These are phyloP conservation scores for Leptobrachium ailaonicum DNA, from an alignment of 2,113 vertebrate genomes.

Conservation along the genomic window DNA sequence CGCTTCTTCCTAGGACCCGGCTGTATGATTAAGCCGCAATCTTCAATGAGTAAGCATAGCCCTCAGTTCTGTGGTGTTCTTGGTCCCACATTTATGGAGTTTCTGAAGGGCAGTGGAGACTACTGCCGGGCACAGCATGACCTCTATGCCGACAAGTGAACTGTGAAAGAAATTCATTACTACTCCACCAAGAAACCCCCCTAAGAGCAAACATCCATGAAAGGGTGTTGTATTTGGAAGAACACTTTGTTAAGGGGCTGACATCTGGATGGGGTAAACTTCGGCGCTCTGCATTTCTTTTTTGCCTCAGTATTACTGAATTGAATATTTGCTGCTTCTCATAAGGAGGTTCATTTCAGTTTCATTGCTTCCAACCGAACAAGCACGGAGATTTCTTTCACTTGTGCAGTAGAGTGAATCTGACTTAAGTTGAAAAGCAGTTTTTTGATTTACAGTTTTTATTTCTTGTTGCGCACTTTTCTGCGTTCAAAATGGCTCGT, in stretches of 20 bases:
- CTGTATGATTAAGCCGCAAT: constrained; percentile 98
- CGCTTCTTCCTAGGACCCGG: constrained; percentile 82
- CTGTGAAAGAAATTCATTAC: constrained; percentile 79
- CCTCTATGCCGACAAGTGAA: constrained; percentile 99
- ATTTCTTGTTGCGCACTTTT: constrained; percentile 65
- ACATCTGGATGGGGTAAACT: constrained; percentile 99
- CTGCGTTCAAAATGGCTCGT: constrained; percentile 88
- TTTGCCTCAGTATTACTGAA: constrained; percentile 91
- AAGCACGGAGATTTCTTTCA: constrained; percentile 71
- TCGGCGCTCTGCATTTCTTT: constrained; percentile 88
- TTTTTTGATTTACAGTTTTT: constrained; percentile 63
- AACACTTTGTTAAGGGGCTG: constrained; percentile 81
- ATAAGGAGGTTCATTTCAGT: constrained; percentile 80
- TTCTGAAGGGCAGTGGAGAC: constrained; percentile 99
- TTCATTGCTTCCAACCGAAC: constrained; percentile 67
- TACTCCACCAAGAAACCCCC: constrained; percentile 84
- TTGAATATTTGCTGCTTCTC: constrained; percentile 90
- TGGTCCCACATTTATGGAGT: constrained; percentile 99
- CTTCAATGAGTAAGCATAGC: constrained; percentile 99
- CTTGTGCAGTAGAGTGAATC: constrained; percentile 76
- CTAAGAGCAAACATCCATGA: constrained; percentile 76
- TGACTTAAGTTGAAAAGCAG: constrained; percentile 72
- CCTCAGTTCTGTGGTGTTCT: constrained; percentile 99
- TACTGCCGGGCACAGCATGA: constrained; percentile 99
- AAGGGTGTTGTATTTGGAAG: constrained; percentile 74